Base-by-base conservation (phyloP, 2,888 invertebrate genomes). In the Plagiodera versicolora region DNA sequence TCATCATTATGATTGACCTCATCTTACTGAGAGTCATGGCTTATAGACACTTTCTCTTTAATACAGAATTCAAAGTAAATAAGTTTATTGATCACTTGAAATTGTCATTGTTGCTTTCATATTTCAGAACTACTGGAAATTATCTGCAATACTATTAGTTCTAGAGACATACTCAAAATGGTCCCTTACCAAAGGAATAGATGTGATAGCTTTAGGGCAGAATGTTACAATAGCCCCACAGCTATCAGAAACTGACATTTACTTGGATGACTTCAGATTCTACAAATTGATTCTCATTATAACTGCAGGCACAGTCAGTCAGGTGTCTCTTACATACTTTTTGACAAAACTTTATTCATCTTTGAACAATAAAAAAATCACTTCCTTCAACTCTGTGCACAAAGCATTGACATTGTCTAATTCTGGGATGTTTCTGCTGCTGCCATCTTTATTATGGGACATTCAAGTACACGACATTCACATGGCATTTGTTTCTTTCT, bases 1-100 rank as follows among this genome's bases (percentile, higher is more conserved):
- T 92, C 0, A 90, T 95, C 67, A 88, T 94, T 0, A 85, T 93
- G 73, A 89, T 96, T 62, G 95, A 96, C 79, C 82, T 94, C 20
- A 85, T 95, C 24, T 80, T 96, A 10, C 84, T 95, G 69, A 90
- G 91, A 46, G 87, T 86, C 61, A 86, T 88, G 71, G 95, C 94
- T 0, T 94, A 93, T 76, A 83, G 94, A 30, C 96, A 96, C 81
- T 83, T 95, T 30, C 81, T 96, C 10, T 90, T 88, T 69, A 96
- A 96, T 77, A 87, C 89, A 6, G 82, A 87, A 50, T 90, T 92
- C 75, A 87, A 90, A 83, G 92, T 92, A 77, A 74, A 73, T 72
- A 53, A 4, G 3, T 30, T n/a, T 49, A 1, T 20, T 10, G n/a
- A n/a, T 57, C 18, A 18, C 5, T 9, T 18, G 30, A 46, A 18